Base-by-base conservation (phyloP, 2,888 invertebrate species). In the Amiota communis region DNA sequence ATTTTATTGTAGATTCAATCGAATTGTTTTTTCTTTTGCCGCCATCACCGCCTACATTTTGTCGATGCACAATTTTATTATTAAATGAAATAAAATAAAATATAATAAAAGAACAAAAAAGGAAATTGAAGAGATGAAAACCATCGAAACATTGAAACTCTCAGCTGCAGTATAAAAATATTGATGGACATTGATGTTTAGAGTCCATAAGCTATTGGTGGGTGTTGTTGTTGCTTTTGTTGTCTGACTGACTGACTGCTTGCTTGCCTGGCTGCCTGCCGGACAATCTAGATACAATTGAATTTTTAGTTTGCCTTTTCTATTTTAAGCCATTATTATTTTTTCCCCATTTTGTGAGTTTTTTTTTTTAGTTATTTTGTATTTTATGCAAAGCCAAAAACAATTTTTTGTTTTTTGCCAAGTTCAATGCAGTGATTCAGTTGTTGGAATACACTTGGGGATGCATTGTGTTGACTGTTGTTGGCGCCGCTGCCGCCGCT, bases 201-300 rank as follows among this genome's bases (percentile, higher is more conserved):
- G 36, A 36, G 36, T 36, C 36, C 36, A 36, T 36, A 36, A 36
- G 36, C 36, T 6, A 36, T 36, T 6, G 36, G 36, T 6, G 36
- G 36, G 4, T 36, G 36, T 6, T 36, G 36, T 36, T 36, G 36
- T 0, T 6, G 36, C 36, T 36, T 36, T 36, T 36, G 36, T 36
- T 36, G 36, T 36, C 36, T 36, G 36, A 36, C 36, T 36, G 36
- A 36, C 4, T 36, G 36, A 36, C 4, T 36, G 36, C 2, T 6
- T 36, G 36, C 59, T 59, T 17, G 6, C 4, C 8, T 36, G 36
- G 4, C 36, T 59, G 59, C 15, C 85, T 77, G 83, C 75, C 83
- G 80, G 84, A 75, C 75, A 80, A 83, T 84, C 84, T 81, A 80
- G 83, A 83, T 83, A 83, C 81, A 80, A 83, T 83, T 85, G 83